Conservation (phyloP, 2,797 vertebrate genomes). For the Onychomys arenicola region DNA sequence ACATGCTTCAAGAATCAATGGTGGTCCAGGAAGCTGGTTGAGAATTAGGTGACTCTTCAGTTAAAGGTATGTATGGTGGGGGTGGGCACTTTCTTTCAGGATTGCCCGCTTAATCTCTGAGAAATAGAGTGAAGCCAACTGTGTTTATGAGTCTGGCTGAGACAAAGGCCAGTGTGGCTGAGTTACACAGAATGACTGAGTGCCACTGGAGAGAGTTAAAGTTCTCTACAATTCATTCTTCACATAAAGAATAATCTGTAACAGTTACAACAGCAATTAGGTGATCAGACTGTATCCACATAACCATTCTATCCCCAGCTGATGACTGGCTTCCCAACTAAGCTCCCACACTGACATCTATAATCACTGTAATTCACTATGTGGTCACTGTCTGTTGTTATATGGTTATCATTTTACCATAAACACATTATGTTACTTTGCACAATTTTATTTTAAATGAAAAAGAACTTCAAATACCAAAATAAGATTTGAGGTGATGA, state of each 20-base stretch:
- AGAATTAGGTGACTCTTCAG: neutral
- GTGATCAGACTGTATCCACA: neutral
- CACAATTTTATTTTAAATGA: neutral
- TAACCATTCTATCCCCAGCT: neutral
- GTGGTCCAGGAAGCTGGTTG: neutral
- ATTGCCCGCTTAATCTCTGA: neutral
- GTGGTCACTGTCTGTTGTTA: neutral
- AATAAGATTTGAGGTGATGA: neutral
- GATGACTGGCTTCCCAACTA: neutral
- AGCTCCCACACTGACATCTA: neutral
- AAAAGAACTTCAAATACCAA: neutral
- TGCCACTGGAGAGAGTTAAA: neutral
- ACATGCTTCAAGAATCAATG: neutral
- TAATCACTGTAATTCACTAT: neutral
- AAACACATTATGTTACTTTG: neutral
- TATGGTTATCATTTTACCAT: neutral
- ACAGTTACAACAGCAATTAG: neutral
- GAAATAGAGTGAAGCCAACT: neutral
- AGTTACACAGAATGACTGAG: neutral
- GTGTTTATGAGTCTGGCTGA: neutral
- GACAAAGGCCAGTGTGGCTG: neutral
- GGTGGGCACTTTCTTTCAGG: too few relatives aligned
- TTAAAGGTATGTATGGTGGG: neutral
- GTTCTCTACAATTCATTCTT: neutral
- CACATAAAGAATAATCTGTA: neutral